Evolutionary conservation across 2,797 vertebrate species (phyloP).

Genomic region (Mus minutoides): DNA sequence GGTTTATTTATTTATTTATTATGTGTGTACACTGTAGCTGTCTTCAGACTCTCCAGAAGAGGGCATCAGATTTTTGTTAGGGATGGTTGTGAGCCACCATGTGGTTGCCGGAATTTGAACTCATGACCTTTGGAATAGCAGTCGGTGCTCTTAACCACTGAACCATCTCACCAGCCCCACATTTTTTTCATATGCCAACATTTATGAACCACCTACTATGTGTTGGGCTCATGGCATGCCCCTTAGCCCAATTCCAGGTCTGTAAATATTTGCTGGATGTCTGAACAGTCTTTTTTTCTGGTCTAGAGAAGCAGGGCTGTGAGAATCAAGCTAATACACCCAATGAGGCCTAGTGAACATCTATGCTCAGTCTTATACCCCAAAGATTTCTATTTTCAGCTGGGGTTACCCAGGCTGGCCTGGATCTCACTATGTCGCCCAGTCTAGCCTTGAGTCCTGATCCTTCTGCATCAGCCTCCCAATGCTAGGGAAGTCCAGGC

Average conservation of each 20-base stretch:
- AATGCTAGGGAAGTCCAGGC: neutral
- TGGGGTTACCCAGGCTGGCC: neutral
- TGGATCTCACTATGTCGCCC: neutral
- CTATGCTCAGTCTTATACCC: no score
- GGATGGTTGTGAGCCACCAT: no score
- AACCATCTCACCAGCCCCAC: no score
- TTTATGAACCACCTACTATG: neutral
- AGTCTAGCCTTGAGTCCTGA: neutral
- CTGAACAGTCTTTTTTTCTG: neutral
- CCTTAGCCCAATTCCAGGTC: neutral
- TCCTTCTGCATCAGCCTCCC: neutral
- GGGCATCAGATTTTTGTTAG: no score
- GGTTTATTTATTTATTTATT: no score
- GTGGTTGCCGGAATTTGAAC: no score
- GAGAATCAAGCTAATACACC: neutral
- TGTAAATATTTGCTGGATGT: neutral
- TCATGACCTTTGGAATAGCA: no score
- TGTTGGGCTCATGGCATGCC: neutral
- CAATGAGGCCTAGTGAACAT: no score
- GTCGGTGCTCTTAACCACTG: no score
- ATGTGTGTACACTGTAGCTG: no score
- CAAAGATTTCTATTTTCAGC: neutral
- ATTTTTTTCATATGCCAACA: fast-evolving
- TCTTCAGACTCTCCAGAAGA: no score
- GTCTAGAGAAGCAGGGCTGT: neutral